Evolutionary conservation across 2,113 vertebrate genomes (phyloP), one percentile per base, ranked within the genome.

Genomic region (Clupea harengus): DNA sequence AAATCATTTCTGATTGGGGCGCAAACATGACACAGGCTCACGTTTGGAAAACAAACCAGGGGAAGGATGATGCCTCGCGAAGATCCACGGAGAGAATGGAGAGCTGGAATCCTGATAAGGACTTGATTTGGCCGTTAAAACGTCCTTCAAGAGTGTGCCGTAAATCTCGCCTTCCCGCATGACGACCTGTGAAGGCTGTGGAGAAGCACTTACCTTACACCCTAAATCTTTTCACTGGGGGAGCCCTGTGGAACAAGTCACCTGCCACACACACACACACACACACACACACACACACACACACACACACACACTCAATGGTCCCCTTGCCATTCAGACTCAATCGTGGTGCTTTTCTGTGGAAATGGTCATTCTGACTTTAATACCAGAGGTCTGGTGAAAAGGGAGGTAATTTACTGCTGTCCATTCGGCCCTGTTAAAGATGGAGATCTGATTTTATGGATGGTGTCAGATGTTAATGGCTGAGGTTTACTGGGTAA

Each of bases 381-480:
- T 81, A 91, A 85, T 87, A 85, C 75, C 72, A 47, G 7, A 20
- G 25, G 80, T 85, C 81, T 72, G 83, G 82, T 86, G 87, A 87
- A 83, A 85, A 84, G 67, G 86, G 60, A 54, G 75, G 81, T 89
- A 85, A 91, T 94, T 92, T 93, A 92, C 91, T 85, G 85, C 89
- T 22, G 39, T 84, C 88, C 87, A 84, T 89, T 72, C 32, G 57
- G 60, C 82, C 81, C 86, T 82, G 85, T 83, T 88, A 87, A 89
- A 88, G 87, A 87, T 83, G 81, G 88, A 47, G 89, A 86, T 81
- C 86, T 83, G 82, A 83, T 86, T 92, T 94, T 90, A 92, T 87
- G 86, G 90, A 84, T 25, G 46, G 88, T 91, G 91, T 92, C 89
- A 89, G 88, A 89, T 90, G 91, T 92, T 90, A 92, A 90, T 83